A percentile compares a stretch with the other conserved stretches of the same genome.
Evolutionary conservation across 2,797 vertebrate genomes (phyloP).

Genomic region (Pogoniulus pusillus): DNA sequence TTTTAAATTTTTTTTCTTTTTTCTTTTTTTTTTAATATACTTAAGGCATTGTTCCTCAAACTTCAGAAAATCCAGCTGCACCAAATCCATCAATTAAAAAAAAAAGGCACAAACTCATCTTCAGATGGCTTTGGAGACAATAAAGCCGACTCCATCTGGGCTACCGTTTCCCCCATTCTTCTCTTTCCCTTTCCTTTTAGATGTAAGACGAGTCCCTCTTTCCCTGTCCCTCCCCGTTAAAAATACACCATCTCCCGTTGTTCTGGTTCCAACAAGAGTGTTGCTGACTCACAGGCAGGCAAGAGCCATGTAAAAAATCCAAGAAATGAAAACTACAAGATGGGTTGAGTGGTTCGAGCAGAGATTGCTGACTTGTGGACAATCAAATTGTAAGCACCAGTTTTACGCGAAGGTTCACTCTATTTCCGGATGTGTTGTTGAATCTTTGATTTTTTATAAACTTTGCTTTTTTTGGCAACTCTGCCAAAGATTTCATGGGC

Average conservation of each 20-base stretch:
- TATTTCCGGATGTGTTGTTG: constrained; percentile 25
- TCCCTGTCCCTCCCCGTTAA: constrained; percentile 53
- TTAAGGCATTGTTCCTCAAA: constrained; percentile 95
- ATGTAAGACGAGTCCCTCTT: constrained; percentile 53
- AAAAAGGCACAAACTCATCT: constrained; percentile 93
- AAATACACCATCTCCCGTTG: constrained; percentile 29
- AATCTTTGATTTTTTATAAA: constrained; percentile 52
- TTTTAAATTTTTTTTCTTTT: too few relatives aligned
- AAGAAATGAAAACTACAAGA: constrained; percentile 74
- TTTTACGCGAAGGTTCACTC: constrained; percentile 68
- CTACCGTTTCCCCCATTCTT: constrained; percentile 53
- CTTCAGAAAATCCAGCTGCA: constrained; percentile 83
- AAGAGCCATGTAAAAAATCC: constrained; percentile 66
- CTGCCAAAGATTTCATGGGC: constrained; percentile 37
- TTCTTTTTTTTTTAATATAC: constrained; percentile 36
- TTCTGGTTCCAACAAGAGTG: constrained; percentile 15
- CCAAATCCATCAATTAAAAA: constrained; percentile 82
- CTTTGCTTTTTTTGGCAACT: constrained; percentile 2
- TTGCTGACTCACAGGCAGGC: constrained; percentile 62
- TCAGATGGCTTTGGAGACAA: constrained; percentile 78
- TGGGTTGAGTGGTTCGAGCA: constrained; percentile 74
- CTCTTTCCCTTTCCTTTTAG: constrained; percentile 50
- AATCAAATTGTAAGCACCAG: constrained; percentile 78
- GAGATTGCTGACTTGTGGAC: constrained; percentile 73
- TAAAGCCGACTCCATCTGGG: constrained; percentile 74